phyloP scores from a whole-genome alignment of 2,888 invertebrate species.

The Quadroppia sp. region DNA sequence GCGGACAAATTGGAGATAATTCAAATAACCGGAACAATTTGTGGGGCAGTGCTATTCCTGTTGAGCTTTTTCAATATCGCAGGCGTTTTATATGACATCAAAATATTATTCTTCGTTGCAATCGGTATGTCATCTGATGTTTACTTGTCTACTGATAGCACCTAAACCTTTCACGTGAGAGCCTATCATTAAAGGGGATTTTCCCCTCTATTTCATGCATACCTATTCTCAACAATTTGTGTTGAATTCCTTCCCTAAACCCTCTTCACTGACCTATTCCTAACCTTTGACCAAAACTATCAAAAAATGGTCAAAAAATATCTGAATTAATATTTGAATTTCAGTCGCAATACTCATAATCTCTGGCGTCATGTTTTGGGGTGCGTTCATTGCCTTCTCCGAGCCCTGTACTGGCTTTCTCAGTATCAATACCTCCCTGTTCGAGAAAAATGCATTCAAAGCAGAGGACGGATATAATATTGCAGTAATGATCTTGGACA shows the following conservation, averaged over 20 bases:
- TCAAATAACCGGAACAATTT: slow-evolving; percentile 38
- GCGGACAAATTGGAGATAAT: slow-evolving; percentile 38
- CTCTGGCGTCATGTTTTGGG: slow-evolving; percentile 41
- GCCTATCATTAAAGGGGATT: no score
- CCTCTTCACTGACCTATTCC: no score
- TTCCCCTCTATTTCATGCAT: no score
- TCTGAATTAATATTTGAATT: background rate
- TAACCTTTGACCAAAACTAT: no score
- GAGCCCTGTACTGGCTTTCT: slow-evolving; percentile 38
- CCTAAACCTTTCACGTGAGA: no score
- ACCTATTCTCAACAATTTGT: no score
- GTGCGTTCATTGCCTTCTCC: slow-evolving; percentile 41
- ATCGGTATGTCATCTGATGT: slow-evolving; percentile 4
- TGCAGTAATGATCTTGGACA: slow-evolving; percentile 38
- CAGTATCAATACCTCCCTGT: slow-evolving; percentile 31
- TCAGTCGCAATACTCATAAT: slow-evolving; percentile 35
- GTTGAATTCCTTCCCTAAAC: no score
- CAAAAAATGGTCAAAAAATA: no score
- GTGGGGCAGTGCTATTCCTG: slow-evolving; percentile 34
- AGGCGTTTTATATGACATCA: slow-evolving; percentile 40
- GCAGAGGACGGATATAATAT: slow-evolving; percentile 40
- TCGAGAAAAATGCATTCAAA: slow-evolving; percentile 37
- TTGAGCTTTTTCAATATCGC: slow-evolving; percentile 42
- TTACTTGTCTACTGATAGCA: no score
- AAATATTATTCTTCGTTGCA: slow-evolving; percentile 39